Conservation (phyloP, 2,797 vertebrate species). For the Gymnoscopelus braueri region DNA sequence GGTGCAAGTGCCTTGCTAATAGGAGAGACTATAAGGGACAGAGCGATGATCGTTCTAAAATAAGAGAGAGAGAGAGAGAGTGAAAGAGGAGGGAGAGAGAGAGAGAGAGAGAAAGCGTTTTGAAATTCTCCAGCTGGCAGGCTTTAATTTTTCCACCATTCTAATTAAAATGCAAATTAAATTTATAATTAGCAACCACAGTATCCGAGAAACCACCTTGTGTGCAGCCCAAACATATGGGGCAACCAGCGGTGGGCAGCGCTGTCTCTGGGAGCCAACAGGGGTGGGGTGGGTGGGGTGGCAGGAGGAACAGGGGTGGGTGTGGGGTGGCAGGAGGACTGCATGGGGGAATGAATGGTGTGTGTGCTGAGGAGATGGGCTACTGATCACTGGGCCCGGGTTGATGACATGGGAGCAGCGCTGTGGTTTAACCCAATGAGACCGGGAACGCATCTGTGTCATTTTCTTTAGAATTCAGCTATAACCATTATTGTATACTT, state of each 20-base stretch:
- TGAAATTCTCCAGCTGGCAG: conserved; percentile 99
- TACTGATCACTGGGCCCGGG: conserved; percentile 51
- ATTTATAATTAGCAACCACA: conserved; percentile 99
- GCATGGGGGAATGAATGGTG: conserved; percentile 49
- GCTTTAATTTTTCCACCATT: conserved; percentile 99
- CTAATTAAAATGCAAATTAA: conserved; percentile 99
- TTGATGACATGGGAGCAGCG: conserved; percentile 39
- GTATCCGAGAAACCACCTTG: conserved; percentile 99
- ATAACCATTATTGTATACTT: too few species aligned
- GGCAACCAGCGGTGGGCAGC: conserved; percentile 89
- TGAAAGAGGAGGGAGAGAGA: conserved; percentile 57
- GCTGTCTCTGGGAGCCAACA: conserved; percentile 81
- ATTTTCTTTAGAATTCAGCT: too few species aligned
- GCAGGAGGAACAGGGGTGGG: conserved; percentile 54
- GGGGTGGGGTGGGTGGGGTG: conserved; percentile 65
- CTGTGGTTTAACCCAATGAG: too few species aligned
- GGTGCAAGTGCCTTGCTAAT: conserved; percentile 63
- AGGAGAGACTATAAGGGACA: conserved; percentile 73
- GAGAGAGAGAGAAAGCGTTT: conserved; percentile 84
- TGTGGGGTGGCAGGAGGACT: conserved; percentile 54
- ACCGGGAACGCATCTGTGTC: too few species aligned
- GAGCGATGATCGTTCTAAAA: conserved; percentile 70
- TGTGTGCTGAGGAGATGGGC: conserved; percentile 57
- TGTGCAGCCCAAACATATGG: conserved; percentile 97
- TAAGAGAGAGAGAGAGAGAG: conserved; percentile 61